These are phyloP conservation scores for Coleophora deauratella DNA, from an alignment of 2,888 invertebrate species.

Conservation along the genomic window DNA sequence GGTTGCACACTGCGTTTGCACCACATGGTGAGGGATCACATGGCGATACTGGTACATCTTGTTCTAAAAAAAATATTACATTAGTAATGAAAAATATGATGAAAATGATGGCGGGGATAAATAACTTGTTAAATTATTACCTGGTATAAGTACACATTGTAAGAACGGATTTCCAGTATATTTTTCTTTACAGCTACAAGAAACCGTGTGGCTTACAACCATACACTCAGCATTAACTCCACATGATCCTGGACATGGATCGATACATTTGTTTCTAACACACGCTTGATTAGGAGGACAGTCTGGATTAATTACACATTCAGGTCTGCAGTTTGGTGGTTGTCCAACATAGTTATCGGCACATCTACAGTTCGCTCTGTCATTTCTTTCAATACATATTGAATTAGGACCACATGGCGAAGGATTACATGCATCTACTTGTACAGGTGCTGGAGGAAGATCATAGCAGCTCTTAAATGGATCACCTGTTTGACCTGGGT, in stretches of 20 bases:
- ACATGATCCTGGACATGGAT: slow-evolving; percentile 89
- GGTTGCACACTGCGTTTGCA: slow-evolving; percentile 84
- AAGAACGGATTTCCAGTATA: slow-evolving; percentile 89
- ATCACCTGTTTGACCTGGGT: slow-evolving; percentile 83
- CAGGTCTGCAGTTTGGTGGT: slow-evolving; percentile 88
- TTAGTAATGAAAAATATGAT: neutral
- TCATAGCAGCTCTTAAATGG: slow-evolving; percentile 84
- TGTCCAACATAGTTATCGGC: slow-evolving; percentile 83
- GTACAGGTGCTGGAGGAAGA: slow-evolving; percentile 47
- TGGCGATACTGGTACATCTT: slow-evolving; percentile 73
- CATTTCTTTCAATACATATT: slow-evolving; percentile 78
- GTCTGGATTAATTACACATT: slow-evolving; percentile 87
- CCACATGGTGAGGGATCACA: slow-evolving; percentile 93
- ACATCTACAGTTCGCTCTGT: slow-evolving; percentile 83
- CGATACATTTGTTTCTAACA: slow-evolving; percentile 84
- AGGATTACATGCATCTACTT: slow-evolving; percentile 78
- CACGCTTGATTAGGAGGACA: slow-evolving; percentile 86
- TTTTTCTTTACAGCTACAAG: slow-evolving; percentile 84
- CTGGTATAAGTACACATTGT: slow-evolving; percentile 78
- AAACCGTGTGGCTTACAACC: slow-evolving; percentile 85
- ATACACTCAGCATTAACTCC: slow-evolving; percentile 86
- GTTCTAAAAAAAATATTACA: slow-evolving; percentile 46
- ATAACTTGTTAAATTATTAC: slow-evolving; percentile 42
- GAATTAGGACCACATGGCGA: slow-evolving; percentile 90
- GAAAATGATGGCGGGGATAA: too few species aligned